These are phyloP conservation scores for Anastatus disparis DNA, from an alignment of 1,140 invertebrate genomes.

Conservation along the genomic window DNA sequence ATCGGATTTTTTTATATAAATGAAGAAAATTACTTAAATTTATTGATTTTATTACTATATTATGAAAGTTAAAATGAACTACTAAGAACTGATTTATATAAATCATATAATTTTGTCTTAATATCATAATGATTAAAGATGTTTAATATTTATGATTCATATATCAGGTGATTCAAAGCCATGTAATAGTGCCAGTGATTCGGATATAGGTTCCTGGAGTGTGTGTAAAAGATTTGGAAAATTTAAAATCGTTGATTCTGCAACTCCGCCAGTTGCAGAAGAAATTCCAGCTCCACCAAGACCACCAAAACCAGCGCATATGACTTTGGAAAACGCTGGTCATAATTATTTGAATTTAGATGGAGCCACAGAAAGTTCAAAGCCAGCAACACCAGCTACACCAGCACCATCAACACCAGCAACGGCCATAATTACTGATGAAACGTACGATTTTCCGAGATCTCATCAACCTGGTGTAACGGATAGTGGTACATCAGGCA, in stretches of 20 bases:
- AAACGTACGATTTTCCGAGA: slow-evolving; percentile 79
- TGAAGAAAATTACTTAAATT: neutral
- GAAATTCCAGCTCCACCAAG: slow-evolving; percentile 72
- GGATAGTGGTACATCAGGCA: slow-evolving; percentile 46
- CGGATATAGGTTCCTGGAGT: slow-evolving; percentile 70
- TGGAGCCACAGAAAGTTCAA: slow-evolving; percentile 60
- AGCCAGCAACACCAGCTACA: slow-evolving; percentile 46
- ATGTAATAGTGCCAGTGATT: slow-evolving; percentile 69
- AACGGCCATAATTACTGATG: slow-evolving; percentile 65
- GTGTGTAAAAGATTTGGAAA: slow-evolving; percentile 70
- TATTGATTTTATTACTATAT: no score
- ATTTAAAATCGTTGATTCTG: slow-evolving; percentile 58
- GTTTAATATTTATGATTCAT: neutral
- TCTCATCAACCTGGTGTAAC: slow-evolving; percentile 70
- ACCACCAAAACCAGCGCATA: slow-evolving; percentile 78
- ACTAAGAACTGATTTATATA: no score
- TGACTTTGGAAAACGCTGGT: slow-evolving; percentile 62
- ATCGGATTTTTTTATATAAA: neutral
- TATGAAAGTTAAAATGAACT: no score
- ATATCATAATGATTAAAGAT: no score
- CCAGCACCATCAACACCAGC: slow-evolving; percentile 56
- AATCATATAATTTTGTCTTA: no score
- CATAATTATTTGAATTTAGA: slow-evolving; percentile 70
- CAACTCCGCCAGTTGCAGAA: slow-evolving; percentile 46
- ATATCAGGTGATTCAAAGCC: slow-evolving; percentile 57